phyloP scores from a whole-genome alignment of 2,888 invertebrate species.

The Prostheceraeus crozeri region DNA sequence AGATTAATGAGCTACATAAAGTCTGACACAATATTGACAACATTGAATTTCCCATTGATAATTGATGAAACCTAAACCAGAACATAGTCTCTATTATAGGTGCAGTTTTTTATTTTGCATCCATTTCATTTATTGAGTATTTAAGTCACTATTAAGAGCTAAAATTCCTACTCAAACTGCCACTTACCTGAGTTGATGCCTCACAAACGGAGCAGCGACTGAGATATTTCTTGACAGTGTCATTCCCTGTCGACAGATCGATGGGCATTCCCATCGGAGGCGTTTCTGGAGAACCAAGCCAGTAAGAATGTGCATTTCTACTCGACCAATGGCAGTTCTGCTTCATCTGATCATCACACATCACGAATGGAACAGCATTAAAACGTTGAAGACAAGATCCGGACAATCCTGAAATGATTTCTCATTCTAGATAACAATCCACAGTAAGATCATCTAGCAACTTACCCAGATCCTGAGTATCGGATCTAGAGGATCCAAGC shows the following conservation, averaged over 20 bases:
- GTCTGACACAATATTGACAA: no score
- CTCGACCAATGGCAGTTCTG: conserved; percentile 88
- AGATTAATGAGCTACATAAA: no score
- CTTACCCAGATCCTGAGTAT: conserved; percentile 49
- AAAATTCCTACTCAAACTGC: no score
- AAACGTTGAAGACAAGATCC: conserved; percentile 86
- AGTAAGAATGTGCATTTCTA: conserved; percentile 91
- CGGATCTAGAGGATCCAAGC: conserved; percentile 22
- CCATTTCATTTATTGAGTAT: no score
- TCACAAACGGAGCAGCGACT: conserved; percentile 82
- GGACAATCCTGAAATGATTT: no score
- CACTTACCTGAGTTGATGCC: conserved; percentile 72
- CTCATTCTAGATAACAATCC: no score
- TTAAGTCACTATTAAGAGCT: no score
- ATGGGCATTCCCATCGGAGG: conserved; percentile 72
- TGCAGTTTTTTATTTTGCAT: no score
- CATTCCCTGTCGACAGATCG: background rate
- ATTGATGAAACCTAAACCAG: no score
- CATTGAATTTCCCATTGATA: no score
- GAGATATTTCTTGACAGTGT: conserved; percentile 48
- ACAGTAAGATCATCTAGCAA: no score
- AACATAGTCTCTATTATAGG: no score
- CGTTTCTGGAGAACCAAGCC: conserved; percentile 82
- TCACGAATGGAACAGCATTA: conserved; percentile 92
- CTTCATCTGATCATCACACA: conserved; percentile 86